Base-by-base conservation (phyloP, 2,113 vertebrate species). In the Menidia beryllina region DNA sequence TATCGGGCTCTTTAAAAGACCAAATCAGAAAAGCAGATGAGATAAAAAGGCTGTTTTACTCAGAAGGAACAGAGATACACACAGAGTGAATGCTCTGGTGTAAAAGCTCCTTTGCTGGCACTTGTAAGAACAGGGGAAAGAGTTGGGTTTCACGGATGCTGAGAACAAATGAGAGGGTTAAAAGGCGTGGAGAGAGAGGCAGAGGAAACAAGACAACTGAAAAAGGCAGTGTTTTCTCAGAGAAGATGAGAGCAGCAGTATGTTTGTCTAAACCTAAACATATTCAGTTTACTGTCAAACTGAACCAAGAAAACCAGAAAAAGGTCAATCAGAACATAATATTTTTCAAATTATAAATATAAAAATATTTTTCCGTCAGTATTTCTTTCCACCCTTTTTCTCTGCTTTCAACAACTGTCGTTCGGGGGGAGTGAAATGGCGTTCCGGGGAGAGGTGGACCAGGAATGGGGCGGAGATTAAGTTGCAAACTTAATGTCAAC, bases 101-200 rank as follows among this genome's bases (percentile, higher is more conserved):
- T 58, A 69, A 80, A 86, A 77, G 59, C 59, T 83, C 81, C 78
- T 83, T 87, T 72, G 62, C 69, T 62, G 77, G 75, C 23, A 71
- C 48, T 30, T 19, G 53, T 73, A 41, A 73, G 81, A 74, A 72
- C 51, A 57, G 75, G 17, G 21, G 23, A 41, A 57, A 57, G 25
- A 56, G 59, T 57, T 54, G 64, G 50, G 58, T 54, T 72, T 77
- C 68, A 83, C 41, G 78, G 69, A 48, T 50, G 41, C 12, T 25
- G 43, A 49, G 43, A 64, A 61, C 53, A 30, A 60, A 59, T 64
- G 10, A n/a, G 49, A 73, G 70, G 21, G 59, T 50, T 53, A 41
- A 57, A 73, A 61, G 43, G 80, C 68, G 17, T 10, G 23, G 24
- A 25, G 26, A 69, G 51, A 49, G 43, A 67, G 24, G 30, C 11